A percentile compares a stretch with the other conserved stretches of the same genome.
Conservation (phyloP, 2,113 vertebrate species). For the Electrona antarctica region DNA sequence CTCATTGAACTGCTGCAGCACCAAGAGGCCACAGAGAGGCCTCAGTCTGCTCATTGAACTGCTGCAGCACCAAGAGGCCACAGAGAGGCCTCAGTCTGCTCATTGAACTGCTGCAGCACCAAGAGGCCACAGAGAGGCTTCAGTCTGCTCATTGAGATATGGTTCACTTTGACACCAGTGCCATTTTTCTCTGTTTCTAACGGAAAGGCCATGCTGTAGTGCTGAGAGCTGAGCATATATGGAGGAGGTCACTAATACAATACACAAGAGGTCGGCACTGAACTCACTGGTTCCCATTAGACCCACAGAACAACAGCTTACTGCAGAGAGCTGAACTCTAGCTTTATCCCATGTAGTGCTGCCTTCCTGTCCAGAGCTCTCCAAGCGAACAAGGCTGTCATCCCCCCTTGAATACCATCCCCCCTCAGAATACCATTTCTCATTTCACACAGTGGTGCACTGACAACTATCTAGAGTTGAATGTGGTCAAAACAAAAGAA, state of each 20-base stretch:
- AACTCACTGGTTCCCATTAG: slow-evolving; percentile 1
- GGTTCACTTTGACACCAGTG: not conserved
- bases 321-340: slow-evolving; percentile 14
- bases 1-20: too few relatives aligned
- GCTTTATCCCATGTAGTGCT: slow-evolving; percentile 32
- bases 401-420: too few relatives aligned
- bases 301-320: slow-evolving; percentile 29
- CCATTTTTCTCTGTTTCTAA: slow-evolving; percentile 9
- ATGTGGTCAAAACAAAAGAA: too few relatives aligned
- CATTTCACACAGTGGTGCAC: too few relatives aligned
- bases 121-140: not conserved
- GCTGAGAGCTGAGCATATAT: not conserved
- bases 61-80: too few relatives aligned
- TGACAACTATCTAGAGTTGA: too few relatives aligned
- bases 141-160: not conserved
- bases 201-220: not conserved
- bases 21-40: too few relatives aligned
- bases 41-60: too few relatives aligned
- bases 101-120: too few relatives aligned
- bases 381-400: too few relatives aligned
- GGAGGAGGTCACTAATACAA: not conserved
- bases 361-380: slow-evolving; percentile 3
- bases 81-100: too few relatives aligned
- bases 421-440: too few relatives aligned
- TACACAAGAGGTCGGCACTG: slow-evolving; percentile 6